Evolutionary conservation across 2,888 invertebrate genomes (phyloP), one percentile per base, ranked within the genome.

Genomic region (Meghimatium bilineatum): DNA sequence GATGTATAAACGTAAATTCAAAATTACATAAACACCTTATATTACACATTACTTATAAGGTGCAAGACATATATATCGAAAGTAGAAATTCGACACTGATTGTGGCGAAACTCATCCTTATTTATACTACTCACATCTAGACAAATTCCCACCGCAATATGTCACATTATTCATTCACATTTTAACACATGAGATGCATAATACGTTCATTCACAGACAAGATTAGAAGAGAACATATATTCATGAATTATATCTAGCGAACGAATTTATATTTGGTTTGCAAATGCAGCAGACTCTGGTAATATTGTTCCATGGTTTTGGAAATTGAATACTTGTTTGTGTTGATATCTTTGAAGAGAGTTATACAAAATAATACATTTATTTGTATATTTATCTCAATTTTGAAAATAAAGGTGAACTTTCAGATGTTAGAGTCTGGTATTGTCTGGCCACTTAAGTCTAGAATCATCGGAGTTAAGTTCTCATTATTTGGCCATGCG

Each of bases 181-280:
- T 23, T 38, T 6, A 2, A 71, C 71, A 71, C 6, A 71, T 23
- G 23, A 71, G 1, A 71, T 71, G 71, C 71, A 71, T 36, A 71
- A 12, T 36, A 71, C 36, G 6, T n/a, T 6, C 12, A 38, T 71
- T 71, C 71, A 3, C 71, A 71, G 38, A 38, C 71, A 71, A 38
- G 26, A 26, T 34, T 32, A 20, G 34, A 34, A 14, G 3, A 23
- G 17, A 6, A 6, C 8, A 38, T 6, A n/a, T 26, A 38, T 36
- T 38, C 38, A 38, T 71, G 71, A 23, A 71, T 71, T 71, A 34
- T 36, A 38, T 38, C 71, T 38, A 20, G 71, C 38, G 38, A 71
- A 71, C 26, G 38, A 71, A 26, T 71, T 36, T 71, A 36, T 6
- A 71, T 56, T 71, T 71, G 71, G n/a, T 17, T 71, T 71, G 71